Evolutionary conservation across 2,888 invertebrate species (phyloP).

Genomic region (Chrysomela aeneicollis): DNA sequence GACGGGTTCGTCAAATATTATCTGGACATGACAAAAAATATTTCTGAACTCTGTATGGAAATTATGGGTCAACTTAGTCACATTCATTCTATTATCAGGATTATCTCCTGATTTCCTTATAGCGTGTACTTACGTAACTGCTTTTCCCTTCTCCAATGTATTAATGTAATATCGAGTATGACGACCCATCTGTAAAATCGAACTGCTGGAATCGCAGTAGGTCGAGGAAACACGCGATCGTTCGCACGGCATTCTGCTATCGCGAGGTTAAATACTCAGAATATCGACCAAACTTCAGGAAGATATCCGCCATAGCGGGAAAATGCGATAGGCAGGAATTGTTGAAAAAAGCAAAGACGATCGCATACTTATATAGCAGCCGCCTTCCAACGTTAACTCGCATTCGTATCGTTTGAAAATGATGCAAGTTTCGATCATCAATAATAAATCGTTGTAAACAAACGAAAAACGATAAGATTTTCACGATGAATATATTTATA

Average conservation of each 20-base stretch:
- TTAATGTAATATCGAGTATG: conserved; percentile 9
- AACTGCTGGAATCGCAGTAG: conserved; percentile 8
- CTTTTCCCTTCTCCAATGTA: conserved; percentile 5
- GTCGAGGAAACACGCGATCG: not conserved
- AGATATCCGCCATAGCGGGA: not conserved
- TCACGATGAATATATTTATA: too few relatives aligned
- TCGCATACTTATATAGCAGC: too few relatives aligned
- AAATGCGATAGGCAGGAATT: not conserved
- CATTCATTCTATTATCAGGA: not conserved
- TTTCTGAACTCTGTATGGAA: too few relatives aligned
- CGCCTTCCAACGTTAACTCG: too few relatives aligned
- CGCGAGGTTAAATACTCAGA: not conserved
- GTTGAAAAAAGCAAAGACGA: too few relatives aligned
- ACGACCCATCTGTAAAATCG: conserved; percentile 24
- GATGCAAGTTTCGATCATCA: too few relatives aligned
- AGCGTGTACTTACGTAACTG: not conserved
- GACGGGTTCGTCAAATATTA: too few relatives aligned
- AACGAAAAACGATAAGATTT: too few relatives aligned
- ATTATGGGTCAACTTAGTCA: not conserved
- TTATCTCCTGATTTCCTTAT: not conserved
- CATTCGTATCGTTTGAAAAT: too few relatives aligned
- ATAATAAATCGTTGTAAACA: too few relatives aligned
- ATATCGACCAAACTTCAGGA: not conserved
- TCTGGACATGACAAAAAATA: too few relatives aligned
- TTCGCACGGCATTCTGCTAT: not conserved